These are phyloP conservation scores for Ostrea edulis DNA, from an alignment of 1,140 invertebrate species.

Conservation along the genomic window DNA sequence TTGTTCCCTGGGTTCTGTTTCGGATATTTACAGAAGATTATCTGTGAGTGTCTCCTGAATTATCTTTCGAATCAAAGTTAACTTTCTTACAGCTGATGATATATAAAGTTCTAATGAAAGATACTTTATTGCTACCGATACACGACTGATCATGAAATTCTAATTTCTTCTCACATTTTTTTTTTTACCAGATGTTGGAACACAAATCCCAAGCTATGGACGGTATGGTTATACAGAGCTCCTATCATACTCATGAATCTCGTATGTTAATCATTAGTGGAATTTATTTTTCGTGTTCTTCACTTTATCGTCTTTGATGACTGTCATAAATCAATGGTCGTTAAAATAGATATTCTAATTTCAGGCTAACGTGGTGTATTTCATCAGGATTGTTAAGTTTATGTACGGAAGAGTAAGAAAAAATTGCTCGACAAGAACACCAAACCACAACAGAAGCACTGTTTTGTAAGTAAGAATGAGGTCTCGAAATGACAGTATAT, in stretches of 20 bases:
- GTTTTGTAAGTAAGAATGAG: neutral
- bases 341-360: neutral
- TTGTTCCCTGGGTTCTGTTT: neutral
- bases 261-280: neutral
- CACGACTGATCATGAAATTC: neutral
- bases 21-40: constrained; percentile 15
- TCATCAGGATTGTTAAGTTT: neutral
- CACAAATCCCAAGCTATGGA: neutral
- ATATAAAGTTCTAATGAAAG: neutral
- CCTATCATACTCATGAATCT: neutral
- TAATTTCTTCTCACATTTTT: neutral
- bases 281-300: neutral
- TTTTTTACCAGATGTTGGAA: neutral
- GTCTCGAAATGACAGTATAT: no score
- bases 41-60: neutral
- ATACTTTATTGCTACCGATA: neutral
- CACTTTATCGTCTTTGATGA: neutral
- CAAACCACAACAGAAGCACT: neutral
- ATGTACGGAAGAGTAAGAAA: neutral
- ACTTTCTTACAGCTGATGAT: no score
- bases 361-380: neutral
- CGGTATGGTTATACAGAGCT: neutral
- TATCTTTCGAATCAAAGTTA: neutral
- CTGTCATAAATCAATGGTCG: neutral
- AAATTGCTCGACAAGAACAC: neutral